Percentiles rank a stretch among this genome's conserved stretches.
These are phyloP conservation scores for Saturnia pavonia DNA, from an alignment of 2,888 invertebrate genomes.

Conservation along the genomic window DNA sequence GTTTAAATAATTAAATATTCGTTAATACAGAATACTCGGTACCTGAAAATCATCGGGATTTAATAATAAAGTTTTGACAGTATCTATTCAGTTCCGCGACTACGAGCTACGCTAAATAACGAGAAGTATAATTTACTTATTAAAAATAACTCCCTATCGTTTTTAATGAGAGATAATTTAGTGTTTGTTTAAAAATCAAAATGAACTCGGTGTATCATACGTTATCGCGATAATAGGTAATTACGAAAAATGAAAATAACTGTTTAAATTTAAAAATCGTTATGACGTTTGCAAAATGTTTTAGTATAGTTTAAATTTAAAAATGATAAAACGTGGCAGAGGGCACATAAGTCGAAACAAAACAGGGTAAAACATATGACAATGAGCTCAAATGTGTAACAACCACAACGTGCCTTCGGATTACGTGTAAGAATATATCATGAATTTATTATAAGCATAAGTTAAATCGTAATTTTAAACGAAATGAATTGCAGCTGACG, in stretches of 20 bases:
- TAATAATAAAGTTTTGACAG: background rate
- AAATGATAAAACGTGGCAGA: background rate
- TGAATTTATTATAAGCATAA: slow-evolving; percentile 41
- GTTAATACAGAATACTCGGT: slow-evolving; percentile 19
- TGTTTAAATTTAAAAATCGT: background rate
- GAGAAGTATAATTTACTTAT: background rate
- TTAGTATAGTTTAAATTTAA: background rate
- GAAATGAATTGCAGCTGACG: slow-evolving; percentile 16
- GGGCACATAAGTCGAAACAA: slow-evolving; percentile 22
- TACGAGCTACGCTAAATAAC: too few species aligned
- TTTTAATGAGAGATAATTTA: background rate
- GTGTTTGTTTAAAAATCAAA: background rate
- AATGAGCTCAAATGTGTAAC: slow-evolving; percentile 56
- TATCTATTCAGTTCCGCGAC: background rate
- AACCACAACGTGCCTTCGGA: slow-evolving; percentile 53
- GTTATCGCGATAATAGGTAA: background rate
- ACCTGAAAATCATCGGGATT: slow-evolving; percentile 20
- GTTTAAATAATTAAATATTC: slow-evolving; percentile 23
- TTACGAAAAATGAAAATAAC: too few species aligned
- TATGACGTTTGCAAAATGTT: background rate
- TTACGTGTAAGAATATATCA: slow-evolving; percentile 35
- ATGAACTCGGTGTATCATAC: background rate
- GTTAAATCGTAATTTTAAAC: slow-evolving; percentile 7
- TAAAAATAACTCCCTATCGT: background rate
- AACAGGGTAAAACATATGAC: slow-evolving; percentile 71